Evolutionary conservation across 2,888 invertebrate genomes (phyloP).

Genomic region (Seira ritae): DNA sequence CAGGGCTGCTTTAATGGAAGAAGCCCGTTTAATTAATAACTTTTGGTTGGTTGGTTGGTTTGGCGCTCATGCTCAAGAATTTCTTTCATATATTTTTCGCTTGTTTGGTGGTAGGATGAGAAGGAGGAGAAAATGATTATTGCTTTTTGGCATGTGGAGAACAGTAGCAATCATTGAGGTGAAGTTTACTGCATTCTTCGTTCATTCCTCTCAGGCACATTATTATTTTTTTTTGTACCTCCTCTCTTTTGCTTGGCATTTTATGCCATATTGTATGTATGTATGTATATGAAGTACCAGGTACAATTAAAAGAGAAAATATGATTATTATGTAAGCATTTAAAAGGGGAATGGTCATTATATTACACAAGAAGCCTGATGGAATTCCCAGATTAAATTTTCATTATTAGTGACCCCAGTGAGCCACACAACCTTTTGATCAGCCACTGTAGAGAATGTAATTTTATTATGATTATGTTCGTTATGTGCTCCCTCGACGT

Average conservation of each 20-base stretch:
- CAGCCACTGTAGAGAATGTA: slow-evolving; percentile 54
- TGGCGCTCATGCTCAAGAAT: too few relatives aligned
- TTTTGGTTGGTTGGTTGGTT: slow-evolving; percentile 2
- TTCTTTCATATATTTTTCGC: too few relatives aligned
- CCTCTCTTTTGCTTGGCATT: too few relatives aligned
- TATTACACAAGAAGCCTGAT: slow-evolving; percentile 11
- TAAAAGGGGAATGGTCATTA: slow-evolving; percentile 18
- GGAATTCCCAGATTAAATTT: slow-evolving; percentile 56
- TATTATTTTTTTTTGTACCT: too few relatives aligned
- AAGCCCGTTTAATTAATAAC: slow-evolving; percentile 27
- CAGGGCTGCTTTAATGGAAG: slow-evolving; percentile 20
- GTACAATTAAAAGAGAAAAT: too few relatives aligned
- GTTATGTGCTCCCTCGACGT: slow-evolving; percentile 8
- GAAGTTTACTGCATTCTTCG: too few relatives aligned
- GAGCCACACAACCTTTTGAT: slow-evolving; percentile 51
- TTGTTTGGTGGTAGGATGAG: background rate
- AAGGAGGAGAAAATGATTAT: slow-evolving; percentile 15
- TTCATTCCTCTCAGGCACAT: too few relatives aligned
- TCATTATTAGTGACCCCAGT: slow-evolving; percentile 55
- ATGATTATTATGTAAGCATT: too few relatives aligned
- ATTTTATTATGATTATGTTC: slow-evolving; percentile 46
- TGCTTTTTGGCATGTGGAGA: slow-evolving; percentile 33
- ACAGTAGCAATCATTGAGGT: slow-evolving; percentile 40
- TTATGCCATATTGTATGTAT: too few relatives aligned
- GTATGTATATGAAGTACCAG: too few relatives aligned